Base-by-base conservation (phyloP, 2,797 vertebrate genomes). In the Centropyge bicolor region DNA sequence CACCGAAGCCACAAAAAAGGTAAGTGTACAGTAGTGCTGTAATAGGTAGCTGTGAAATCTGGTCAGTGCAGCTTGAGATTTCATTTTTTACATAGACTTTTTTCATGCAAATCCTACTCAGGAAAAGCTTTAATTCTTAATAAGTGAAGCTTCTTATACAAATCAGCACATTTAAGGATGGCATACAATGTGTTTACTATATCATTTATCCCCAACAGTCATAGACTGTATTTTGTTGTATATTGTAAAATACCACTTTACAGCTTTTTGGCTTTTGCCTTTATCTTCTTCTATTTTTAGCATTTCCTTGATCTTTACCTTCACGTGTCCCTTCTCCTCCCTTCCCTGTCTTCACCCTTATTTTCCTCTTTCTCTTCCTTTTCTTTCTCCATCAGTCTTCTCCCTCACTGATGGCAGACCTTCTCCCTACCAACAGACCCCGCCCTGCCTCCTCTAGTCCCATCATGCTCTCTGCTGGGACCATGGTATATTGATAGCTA, bases 341-440 rank as follows among this genome's bases (percentile, higher is more conserved):
- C 51, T 52, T 61, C 40, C 43, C 22, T 16, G 1, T 68, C 16
- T 68, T 76, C 38, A 61, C 13, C 41, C n/a, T 70, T 48, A 43
- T 14, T 65, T 20, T 72, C 14, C 66, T 69, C 8, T 63, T 46
- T 56, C 35, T 76, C 1, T 52, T n/a, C 61, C 24, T 69, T 54
- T 35, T 74, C 46, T 70, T 71, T 76, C 70, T 86, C 72, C 70
- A 13, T 91, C 90, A 95, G 88, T 91, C 74, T 69, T 74, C 76
- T 85, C 59, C 92, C 62, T 55, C 88, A 59, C 76, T 88, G 75
- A 75, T 90, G 76, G 79, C 72, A 69, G 87, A 84, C 74, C 89
- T 90, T 46, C 89, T 84, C 54, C 79, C 72, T 51, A 91, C 88
- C 88, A 92, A 93, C 91, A 92, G 94, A 75, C 94, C 94, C 16